These are phyloP conservation scores for Scaptomyza cyrtandrae DNA, from an alignment of 2,888 invertebrate genomes.

Conservation along the genomic window DNA sequence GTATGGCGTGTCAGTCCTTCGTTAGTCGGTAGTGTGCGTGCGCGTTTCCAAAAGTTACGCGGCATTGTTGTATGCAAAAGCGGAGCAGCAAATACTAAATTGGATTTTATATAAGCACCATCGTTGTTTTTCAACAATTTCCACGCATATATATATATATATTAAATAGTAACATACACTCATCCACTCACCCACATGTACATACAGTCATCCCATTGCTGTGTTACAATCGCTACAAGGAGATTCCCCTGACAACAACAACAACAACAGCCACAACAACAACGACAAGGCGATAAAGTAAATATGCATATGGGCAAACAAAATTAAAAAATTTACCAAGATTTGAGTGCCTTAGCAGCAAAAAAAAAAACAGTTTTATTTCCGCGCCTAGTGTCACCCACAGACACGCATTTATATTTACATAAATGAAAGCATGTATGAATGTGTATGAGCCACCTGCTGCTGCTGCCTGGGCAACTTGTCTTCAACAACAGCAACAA, in stretches of 20 bases:
- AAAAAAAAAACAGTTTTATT: slow-evolving; percentile 43
- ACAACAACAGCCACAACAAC: slow-evolving; percentile 30
- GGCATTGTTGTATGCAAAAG: slow-evolving; percentile 39
- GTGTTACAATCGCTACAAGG: slow-evolving; percentile 46
- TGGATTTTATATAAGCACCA: slow-evolving; percentile 69
- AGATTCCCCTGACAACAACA: slow-evolving; percentile 70
- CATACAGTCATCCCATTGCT: slow-evolving; percentile 16
- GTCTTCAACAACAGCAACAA: slow-evolving; percentile 17
- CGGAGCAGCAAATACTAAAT: slow-evolving; percentile 45
- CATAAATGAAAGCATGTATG: slow-evolving; percentile 35
- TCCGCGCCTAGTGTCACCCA: slow-evolving; percentile 35
- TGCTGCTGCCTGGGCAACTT: slow-evolving; percentile 44
- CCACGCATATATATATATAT: slow-evolving; percentile 45
- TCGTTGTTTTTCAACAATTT: slow-evolving; percentile 58
- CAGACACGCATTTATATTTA: slow-evolving; percentile 28
- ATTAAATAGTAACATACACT: slow-evolving; percentile 22
- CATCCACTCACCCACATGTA: slow-evolving; percentile 15
- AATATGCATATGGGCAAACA: slow-evolving; percentile 63
- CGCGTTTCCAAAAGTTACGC: slow-evolving; percentile 43
- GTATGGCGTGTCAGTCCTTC: slow-evolving; percentile 20
- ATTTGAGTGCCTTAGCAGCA: slow-evolving; percentile 8
- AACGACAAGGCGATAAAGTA: slow-evolving; percentile 44
- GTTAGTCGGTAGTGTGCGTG: slow-evolving; percentile 33
- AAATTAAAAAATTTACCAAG: slow-evolving; percentile 67
- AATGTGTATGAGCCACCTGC: slow-evolving; percentile 66